Base-by-base conservation (phyloP, 2,888 invertebrate species). In the Pandemis corylana region DNA sequence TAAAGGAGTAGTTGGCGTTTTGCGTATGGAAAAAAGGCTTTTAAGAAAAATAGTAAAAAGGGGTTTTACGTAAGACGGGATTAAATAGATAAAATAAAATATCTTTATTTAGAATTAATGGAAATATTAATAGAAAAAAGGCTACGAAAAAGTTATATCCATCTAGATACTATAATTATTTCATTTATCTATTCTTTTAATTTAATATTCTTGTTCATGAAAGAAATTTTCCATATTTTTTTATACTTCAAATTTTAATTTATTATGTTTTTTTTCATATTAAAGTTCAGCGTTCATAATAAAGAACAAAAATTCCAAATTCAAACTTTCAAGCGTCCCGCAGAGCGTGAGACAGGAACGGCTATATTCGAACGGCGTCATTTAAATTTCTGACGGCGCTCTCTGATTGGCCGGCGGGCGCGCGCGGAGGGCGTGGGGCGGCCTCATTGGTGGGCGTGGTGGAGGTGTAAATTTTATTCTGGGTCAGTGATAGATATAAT, bases 371-470 rank as follows among this genome's bases (percentile, higher is more conserved):
- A 81, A 81, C 84, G 79, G 83, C 67, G 70, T 70, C 75, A 71
- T 75, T 75, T 63, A 53, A 71, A 67, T 86, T 89, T 86, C 82
- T 85, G 89, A 88, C 84, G 84, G 74, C 76, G 83, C 76, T 72
- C 77, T 84, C 81, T 85, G 91, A 95, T 95, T 95, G 95, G 95
- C 82, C 87, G 90, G 84, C 85, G 82, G 87, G 81, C 82, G 86
- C 85, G 87, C 79, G 74, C 77, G 80, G 86, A 84, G 89, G 93
- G 93, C 92, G 93, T 90, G 89, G 87, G 87, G 86, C 86, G 86
- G 81, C 84, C 84, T 86, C 82, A 83, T 85, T 84, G 87, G 84
- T 90, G 88, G 94, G 94, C 94, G 94, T 93, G 93, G 88, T 83
- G 9, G 66, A 87, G 83, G 89, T 86, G 89, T 86, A 84, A 88